These are phyloP conservation scores for Buphagus erythrorhynchus DNA, from an alignment of 2,797 vertebrate species.

Conservation along the genomic window DNA sequence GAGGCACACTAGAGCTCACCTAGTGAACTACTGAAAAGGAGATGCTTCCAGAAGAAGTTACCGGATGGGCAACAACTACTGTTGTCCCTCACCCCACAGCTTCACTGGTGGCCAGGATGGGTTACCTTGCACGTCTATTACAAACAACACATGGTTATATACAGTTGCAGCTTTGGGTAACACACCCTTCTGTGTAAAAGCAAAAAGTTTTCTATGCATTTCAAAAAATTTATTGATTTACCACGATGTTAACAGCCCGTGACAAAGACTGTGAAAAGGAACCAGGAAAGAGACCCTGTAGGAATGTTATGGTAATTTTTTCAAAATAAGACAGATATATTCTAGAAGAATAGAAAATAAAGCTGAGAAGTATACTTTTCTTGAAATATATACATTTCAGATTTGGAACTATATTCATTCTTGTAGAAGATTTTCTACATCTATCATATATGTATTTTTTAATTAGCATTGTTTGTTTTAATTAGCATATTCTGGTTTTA, in stretches of 20 bases:
- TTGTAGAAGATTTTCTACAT: background rate
- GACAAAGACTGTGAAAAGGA: background rate
- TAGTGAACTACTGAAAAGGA: background rate
- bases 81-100: accelerated
- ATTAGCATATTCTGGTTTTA: background rate
- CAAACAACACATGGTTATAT: background rate
- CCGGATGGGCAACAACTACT: background rate
- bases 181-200: background rate
- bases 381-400: background rate
- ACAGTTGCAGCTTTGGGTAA: background rate
- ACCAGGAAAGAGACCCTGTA: background rate
- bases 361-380: background rate
- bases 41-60: background rate
- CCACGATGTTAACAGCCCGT: background rate
- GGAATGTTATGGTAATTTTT: background rate
- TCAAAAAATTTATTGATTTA: background rate
- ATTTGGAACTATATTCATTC: background rate
- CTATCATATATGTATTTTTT: background rate
- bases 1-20: background rate
- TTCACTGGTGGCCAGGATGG: background rate
- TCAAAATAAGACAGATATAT: background rate
- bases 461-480: background rate
- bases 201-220: background rate
- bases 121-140: background rate
- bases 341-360: background rate